Percentiles rank a stretch among this genome's conserved stretches.
Conservation (phyloP, 2,113 vertebrate species). For the Cettia cetti region DNA sequence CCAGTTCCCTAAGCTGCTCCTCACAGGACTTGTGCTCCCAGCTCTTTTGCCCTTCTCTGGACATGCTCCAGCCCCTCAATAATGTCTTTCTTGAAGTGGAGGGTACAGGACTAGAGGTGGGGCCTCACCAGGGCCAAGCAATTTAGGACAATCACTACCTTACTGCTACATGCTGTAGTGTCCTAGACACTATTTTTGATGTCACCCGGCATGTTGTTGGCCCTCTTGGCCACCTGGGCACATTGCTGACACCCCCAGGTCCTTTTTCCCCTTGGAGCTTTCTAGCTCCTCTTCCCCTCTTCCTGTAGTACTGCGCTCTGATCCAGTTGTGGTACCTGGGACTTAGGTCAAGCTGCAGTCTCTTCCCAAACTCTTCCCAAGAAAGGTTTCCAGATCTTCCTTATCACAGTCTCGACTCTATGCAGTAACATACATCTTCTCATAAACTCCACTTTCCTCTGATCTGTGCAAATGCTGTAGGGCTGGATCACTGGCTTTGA, state of each 20-base stretch:
- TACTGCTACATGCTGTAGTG: neutral
- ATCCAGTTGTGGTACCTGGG: rapidly evolving
- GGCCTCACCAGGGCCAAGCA: neutral
- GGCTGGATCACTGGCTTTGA: neutral
- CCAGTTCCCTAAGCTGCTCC: neutral
- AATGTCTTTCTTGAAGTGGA: too few species aligned
- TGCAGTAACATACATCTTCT: neutral
- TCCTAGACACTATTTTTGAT: neutral
- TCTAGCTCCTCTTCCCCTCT: neutral
- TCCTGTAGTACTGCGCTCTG: rapidly evolving
- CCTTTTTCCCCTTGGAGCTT: neutral
- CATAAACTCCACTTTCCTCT: neutral
- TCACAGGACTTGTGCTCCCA: neutral
- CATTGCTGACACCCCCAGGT: neutral
- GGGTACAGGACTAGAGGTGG: rapidly evolving
- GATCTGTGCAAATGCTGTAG: neutral
- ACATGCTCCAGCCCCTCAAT: rapidly evolving
- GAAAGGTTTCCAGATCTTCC: neutral
- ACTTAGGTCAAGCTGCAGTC: neutral
- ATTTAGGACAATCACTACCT: neutral
- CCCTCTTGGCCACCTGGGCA: neutral
- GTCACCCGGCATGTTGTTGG: neutral
- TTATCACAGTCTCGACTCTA: neutral
- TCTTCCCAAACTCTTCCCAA: neutral
- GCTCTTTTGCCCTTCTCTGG: rapidly evolving